Evolutionary conservation across 2,797 vertebrate genomes (phyloP), one percentile per base, ranked within the genome.

Genomic region (Smutsia gigantea): DNA sequence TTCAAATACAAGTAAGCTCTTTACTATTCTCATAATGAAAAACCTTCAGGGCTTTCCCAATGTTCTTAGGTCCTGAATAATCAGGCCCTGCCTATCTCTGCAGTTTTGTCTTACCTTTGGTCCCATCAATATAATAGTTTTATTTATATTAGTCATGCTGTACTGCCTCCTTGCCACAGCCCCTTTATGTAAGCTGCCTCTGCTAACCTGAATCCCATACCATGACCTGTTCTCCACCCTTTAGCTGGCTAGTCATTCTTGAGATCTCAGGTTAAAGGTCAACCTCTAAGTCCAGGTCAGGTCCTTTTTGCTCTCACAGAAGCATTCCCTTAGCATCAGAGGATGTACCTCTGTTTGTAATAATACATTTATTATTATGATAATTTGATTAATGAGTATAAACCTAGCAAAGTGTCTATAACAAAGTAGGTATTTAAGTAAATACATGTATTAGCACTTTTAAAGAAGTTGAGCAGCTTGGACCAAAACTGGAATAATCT

Each of bases 401-500:
- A 19, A 87, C 29, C 23, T 39, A 90, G 34, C n/a, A 79, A 90
- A 92, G 39, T 78, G 39, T 51, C 53, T 79, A 46, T 49, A 90
- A 79, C 59, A 18, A 95, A 83, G 27, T 18, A 68, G 23, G 14
- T 53, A 78, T 84, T 74, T 90, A 92, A 94, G 29, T 74, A 64
- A 94, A 82, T 75, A 51, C 39, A 77, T 19, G 37, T 84, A 79
- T 71, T 37, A 84, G 12, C 39, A 51, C 64, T 81, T 82, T 72
- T 55, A 84, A 87, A 84, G 79, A 79, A 49, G 11, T 31, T 55
- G 37, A 85, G 39, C 68, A 87, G 18, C 21, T 51, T n/a, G 11
- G 34, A 90, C 55, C 71, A 87, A 88, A 88, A 53, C n/a, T 39
- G 90, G 12, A 93, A 46, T 68, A 87, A 95, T 46, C 37, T 71